Evolutionary conservation across 2,797 vertebrate genomes (phyloP).

Genomic region (Anabas testudineus): DNA sequence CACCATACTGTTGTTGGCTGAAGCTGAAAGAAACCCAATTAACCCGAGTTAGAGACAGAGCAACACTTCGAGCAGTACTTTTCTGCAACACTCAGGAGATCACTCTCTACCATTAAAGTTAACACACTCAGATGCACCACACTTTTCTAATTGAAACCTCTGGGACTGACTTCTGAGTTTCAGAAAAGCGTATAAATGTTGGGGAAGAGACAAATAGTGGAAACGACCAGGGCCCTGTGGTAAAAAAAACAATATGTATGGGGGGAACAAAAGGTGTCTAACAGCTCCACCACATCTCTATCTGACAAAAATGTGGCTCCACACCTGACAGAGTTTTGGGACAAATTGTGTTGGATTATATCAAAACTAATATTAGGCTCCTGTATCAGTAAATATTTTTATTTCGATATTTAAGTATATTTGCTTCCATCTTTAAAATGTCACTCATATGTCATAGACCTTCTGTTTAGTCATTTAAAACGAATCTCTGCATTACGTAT

Average conservation of each 20-base stretch:
- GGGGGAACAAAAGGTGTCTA: slow-evolving; percentile 17
- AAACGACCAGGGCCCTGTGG: slow-evolving; percentile 72
- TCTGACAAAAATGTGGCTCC: slow-evolving; percentile 35
- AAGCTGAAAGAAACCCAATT: slow-evolving; percentile 84
- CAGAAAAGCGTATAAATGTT: slow-evolving; percentile 74
- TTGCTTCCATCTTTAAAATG: slow-evolving; percentile 4
- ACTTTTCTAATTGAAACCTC: slow-evolving; percentile 88
- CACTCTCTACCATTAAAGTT: slow-evolving; percentile 82
- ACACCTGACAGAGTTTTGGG: slow-evolving; percentile 12
- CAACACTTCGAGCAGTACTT: slow-evolving; percentile 71
- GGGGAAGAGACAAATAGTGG: slow-evolving; percentile 73
- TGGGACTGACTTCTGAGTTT: slow-evolving; percentile 82
- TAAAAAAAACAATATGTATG: slow-evolving; percentile 56
- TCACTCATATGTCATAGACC: slow-evolving; percentile 23
- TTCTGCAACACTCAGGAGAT: slow-evolving; percentile 82
- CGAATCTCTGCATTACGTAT: slow-evolving; percentile 42
- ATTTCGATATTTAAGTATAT: slow-evolving; percentile 9
- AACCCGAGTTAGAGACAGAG: slow-evolving; percentile 82
- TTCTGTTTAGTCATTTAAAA: slow-evolving; percentile 53
- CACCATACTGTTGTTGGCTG: slow-evolving; percentile 63
- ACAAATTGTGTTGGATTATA: slow-evolving; percentile 17
- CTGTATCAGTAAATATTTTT: slow-evolving; percentile 31
- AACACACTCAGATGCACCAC: slow-evolving; percentile 78
- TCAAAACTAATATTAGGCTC: background rate
- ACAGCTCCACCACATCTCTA: slow-evolving; percentile 19